Conservation (phyloP, 2,888 invertebrate genomes). For the Plebejus argus region DNA sequence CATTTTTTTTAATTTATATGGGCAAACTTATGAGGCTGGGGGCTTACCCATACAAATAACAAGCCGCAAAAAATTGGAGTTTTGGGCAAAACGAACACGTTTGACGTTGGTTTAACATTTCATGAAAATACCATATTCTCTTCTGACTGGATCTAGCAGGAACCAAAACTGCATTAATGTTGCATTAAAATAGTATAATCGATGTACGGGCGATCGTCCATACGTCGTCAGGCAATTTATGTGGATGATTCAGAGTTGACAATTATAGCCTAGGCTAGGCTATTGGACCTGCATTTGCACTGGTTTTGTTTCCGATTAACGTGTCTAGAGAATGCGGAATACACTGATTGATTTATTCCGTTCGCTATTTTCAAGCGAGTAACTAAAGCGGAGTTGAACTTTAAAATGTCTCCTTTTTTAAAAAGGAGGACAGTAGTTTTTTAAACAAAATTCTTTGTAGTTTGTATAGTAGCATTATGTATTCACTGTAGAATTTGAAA, state of each 20-base stretch:
- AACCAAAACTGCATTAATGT: background rate
- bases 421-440: background rate
- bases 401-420: background rate
- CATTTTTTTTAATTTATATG: too few species aligned
- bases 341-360: constrained; percentile 14
- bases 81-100: background rate
- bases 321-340: constrained; percentile 28
- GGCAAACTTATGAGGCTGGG: too few species aligned
- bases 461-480: too few species aligned
- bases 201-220: constrained; percentile 52
- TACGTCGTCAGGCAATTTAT: constrained; percentile 67
- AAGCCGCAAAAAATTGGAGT: too few species aligned
- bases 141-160: background rate
- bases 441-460: too few species aligned
- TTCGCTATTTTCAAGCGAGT: background rate
- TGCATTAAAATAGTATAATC: background rate
- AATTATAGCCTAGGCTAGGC: constrained; percentile 33
- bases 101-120: background rate
- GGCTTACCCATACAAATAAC: too few species aligned
- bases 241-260: constrained; percentile 71
- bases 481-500: background rate
- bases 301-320: constrained; percentile 27
- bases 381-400: background rate
- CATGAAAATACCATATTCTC: background rate
- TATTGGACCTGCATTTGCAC: constrained; percentile 30